These are phyloP conservation scores for Phrynocephalus forsythii DNA, from an alignment of 2,797 vertebrate species.

Conservation along the genomic window DNA sequence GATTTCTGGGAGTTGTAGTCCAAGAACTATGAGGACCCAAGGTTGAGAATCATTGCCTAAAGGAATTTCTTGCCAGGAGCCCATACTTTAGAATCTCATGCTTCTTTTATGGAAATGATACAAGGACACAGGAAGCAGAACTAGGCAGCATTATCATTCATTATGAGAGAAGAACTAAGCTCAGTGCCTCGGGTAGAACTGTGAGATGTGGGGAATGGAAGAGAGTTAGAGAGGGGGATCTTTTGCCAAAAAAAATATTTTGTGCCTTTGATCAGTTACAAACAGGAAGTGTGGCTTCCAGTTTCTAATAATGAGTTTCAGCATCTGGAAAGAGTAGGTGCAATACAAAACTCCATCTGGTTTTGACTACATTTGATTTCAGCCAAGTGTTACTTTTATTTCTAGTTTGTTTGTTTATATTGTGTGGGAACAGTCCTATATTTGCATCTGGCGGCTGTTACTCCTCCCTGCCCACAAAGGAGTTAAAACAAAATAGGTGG, in stretches of 20 bases:
- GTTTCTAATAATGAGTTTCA: background rate
- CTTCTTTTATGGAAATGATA: background rate
- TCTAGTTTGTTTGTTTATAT: background rate
- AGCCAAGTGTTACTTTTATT: background rate
- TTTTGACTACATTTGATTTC: slow-evolving; percentile 3
- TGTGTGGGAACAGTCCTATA: background rate
- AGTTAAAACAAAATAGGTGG: background rate
- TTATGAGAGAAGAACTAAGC: background rate
- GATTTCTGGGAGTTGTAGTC: too few species aligned
- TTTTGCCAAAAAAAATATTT: background rate
- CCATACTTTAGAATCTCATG: background rate
- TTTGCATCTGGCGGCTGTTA: background rate
- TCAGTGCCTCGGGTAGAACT: background rate
- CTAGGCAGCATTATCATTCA: background rate
- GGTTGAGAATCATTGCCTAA: too few species aligned
- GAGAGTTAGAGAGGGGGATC: background rate
- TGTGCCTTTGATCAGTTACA: background rate
- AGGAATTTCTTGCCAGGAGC: too few species aligned
- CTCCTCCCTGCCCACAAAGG: background rate
- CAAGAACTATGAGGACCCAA: too few species aligned
- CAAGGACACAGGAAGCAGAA: background rate
- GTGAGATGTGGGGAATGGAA: background rate
- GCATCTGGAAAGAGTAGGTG: slow-evolving; percentile 15
- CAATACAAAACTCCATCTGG: background rate
- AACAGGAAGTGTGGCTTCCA: slow-evolving; percentile 11